A percentile compares a stretch with the other conserved stretches of the same genome.
These are phyloP conservation scores for Crepidodera aurea DNA, from an alignment of 2,888 invertebrate genomes.

Conservation along the genomic window DNA sequence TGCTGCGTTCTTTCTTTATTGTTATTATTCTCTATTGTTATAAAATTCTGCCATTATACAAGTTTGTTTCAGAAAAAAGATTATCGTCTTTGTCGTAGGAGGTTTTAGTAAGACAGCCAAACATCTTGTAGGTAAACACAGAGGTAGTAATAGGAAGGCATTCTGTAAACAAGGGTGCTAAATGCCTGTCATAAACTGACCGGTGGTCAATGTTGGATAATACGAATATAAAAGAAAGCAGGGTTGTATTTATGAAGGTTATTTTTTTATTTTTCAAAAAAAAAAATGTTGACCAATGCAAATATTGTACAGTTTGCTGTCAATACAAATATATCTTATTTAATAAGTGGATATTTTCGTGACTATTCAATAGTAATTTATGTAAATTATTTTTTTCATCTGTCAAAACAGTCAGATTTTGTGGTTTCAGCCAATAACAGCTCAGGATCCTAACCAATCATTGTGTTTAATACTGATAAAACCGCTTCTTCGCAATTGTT, in stretches of 20 bases:
- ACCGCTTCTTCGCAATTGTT: too few species aligned
- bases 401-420: too few species aligned
- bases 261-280: too few species aligned
- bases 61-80: slow-evolving; percentile 18
- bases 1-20: neutral
- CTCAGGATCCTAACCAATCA: too few species aligned
- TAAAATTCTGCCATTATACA: slow-evolving; percentile 10
- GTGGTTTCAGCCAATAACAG: too few species aligned
- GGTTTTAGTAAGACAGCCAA: slow-evolving; percentile 17
- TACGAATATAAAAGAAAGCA: slow-evolving; percentile 29
- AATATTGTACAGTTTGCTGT: too few species aligned
- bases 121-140: slow-evolving; percentile 52
- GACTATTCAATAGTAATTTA: too few species aligned
- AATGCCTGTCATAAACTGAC: slow-evolving; percentile 58
- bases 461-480: too few species aligned
- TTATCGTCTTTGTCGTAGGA: slow-evolving; percentile 19
- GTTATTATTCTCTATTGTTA: neutral
- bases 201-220: slow-evolving; percentile 52
- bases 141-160: slow-evolving; percentile 56
- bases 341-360: too few species aligned
- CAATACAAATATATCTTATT: too few species aligned
- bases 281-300: too few species aligned
- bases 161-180: slow-evolving; percentile 62
- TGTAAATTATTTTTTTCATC: too few species aligned
- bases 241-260: slow-evolving; percentile 18